phyloP scores from a whole-genome alignment of 2,888 invertebrate genomes.

The Lypha dubia region DNA sequence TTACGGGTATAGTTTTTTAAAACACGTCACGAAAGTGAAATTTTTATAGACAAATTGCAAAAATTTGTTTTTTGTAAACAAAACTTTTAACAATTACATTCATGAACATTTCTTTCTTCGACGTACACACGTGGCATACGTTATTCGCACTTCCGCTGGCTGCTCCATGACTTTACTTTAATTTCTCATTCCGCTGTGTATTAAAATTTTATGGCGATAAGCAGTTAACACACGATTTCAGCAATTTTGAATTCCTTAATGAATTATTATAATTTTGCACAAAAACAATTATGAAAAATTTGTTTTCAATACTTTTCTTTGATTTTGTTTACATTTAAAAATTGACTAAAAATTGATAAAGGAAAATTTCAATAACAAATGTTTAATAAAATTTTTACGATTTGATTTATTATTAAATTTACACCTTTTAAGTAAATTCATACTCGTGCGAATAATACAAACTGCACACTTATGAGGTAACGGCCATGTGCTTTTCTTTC shows the following conservation, averaged over 20 bases:
- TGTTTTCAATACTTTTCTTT: not conserved
- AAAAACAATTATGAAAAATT: constrained; percentile 6
- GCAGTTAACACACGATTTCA: constrained; percentile 9
- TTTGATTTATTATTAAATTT: constrained; percentile 12
- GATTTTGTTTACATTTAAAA: constrained; percentile 14
- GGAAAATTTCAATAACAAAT: constrained; percentile 11
- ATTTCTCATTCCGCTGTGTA: constrained; percentile 18
- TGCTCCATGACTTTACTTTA: not conserved
- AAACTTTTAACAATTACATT: not conserved
- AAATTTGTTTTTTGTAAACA: no score
- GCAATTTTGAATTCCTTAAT: constrained; percentile 6
- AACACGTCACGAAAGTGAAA: no score
- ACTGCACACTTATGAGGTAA: not conserved
- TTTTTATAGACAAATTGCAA: no score
- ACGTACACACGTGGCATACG: constrained; percentile 5
- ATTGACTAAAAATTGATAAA: not conserved
- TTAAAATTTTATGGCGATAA: not conserved
- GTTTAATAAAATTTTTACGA: constrained; percentile 6
- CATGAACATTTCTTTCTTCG: not conserved
- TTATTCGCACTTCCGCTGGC: constrained; percentile 21
- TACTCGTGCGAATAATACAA: constrained; percentile 25
- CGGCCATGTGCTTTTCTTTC: constrained; percentile 21
- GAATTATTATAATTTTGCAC: constrained; percentile 12
- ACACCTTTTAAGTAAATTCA: constrained; percentile 10
- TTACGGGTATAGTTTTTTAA: no score